A percentile compares a stretch with the other conserved stretches of the same genome.
Conservation (phyloP, 2,888 invertebrate species). For the Gisinianus flammeolus region DNA sequence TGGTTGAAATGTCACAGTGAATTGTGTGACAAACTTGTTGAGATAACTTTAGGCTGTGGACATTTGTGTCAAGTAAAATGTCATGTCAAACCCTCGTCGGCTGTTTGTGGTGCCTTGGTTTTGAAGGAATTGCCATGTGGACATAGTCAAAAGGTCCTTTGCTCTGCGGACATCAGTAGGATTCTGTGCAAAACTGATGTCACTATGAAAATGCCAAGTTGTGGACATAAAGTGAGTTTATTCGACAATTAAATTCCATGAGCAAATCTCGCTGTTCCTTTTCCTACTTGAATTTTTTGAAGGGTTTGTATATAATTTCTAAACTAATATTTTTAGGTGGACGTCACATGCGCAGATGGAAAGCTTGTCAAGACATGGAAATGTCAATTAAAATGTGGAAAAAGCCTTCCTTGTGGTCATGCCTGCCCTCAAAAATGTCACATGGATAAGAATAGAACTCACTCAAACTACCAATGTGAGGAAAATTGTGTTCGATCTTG, state of each 20-base stretch:
- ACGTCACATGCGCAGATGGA: conserved; percentile 66
- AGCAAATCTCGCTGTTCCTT: background rate
- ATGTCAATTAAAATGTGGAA: background rate
- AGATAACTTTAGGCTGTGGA: conserved; percentile 39
- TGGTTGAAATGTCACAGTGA: conserved; percentile 63
- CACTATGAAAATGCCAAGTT: conserved; percentile 33
- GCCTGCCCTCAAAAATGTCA: background rate
- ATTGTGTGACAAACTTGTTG: conserved; percentile 21
- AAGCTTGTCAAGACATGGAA: background rate
- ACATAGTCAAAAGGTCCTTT: conserved; percentile 47
- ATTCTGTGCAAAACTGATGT: conserved; percentile 30
- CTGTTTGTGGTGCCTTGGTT: conserved; percentile 55
- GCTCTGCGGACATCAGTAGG: conserved; percentile 8
- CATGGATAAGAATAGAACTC: background rate
- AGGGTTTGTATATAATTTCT: conserved; percentile 51
- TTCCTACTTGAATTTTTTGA: conserved; percentile 61
- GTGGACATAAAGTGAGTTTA: conserved; percentile 46
- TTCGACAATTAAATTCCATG: background rate
- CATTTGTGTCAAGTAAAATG: conserved; percentile 41
- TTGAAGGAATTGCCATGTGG: conserved; percentile 59
- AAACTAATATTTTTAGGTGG: conserved; percentile 74
- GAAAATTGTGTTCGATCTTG: background rate
- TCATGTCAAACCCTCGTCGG: conserved; percentile 42
- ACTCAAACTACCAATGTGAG: background rate
- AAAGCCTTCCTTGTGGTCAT: background rate